Evolutionary conservation across 2,888 invertebrate genomes (phyloP), one percentile per base, ranked within the genome.

Genomic region (Macrosoma leucophasiata): DNA sequence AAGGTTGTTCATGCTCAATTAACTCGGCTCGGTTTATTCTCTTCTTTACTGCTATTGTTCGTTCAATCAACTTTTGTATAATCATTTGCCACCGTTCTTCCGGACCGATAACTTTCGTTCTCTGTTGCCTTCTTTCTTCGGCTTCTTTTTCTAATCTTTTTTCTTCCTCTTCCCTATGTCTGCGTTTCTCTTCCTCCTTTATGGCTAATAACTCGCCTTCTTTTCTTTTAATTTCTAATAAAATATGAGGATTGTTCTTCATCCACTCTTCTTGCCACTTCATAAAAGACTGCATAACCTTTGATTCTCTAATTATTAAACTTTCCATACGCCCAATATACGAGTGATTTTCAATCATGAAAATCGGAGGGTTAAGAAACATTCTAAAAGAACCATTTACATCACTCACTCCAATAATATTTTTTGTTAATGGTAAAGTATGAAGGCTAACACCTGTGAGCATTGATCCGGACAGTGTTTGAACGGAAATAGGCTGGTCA

Each of bases 331-430:
- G 69, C 20, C 56, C 53, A 12, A 70, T 43, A 50, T 88, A 86
- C 24, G 61, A 48, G 4, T 69, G 52, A 44, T 78, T 67, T 44
- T 76, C 69, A 13, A 71, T 66, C 58, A 85, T 77, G 54, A 88
- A 87, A 50, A 81, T 75, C 5, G 67, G 62, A 0, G 90, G 90
- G 27, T 87, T 59, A 23, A 85, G 68, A 50, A 90, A 89, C 71
- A 91, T 85, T 47, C 90, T 84, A 29, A 91, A 86, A 2, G 88
- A 87, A 10, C 91, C 91, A 46, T 89, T 89, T 21, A 84, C 84
- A 55, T 92, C 92, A 29, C 89, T 89, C 13, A 92, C 86, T 4
- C 89, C 91, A 0, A 91, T 72, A 22, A 90, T 85, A 51, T 88
- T 88, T 47, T 86, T 85, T 2, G 84, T 72, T 10, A 88, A 52